A percentile compares a stretch with the other conserved stretches of the same genome.
phyloP scores from a whole-genome alignment of 92 coral and sea anemone species.

The Parazoanthus swiftii region DNA sequence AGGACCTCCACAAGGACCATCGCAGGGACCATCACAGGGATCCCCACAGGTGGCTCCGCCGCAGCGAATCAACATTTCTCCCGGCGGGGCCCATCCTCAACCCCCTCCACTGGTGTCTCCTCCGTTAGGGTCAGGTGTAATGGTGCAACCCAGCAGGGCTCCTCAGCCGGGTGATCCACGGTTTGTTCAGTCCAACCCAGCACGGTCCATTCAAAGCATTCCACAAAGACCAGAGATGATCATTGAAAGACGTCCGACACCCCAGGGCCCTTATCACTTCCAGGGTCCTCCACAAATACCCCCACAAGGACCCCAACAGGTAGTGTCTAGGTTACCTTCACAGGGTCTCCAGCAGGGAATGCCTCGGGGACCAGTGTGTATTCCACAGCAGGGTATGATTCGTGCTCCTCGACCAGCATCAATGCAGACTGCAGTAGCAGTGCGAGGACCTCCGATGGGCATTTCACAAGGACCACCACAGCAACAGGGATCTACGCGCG shows the following conservation, averaged over 20 bases:
- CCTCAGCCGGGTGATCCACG: slow-evolving; percentile 28
- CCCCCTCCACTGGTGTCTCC: slow-evolving; percentile 20
- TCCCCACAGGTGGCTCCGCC: slow-evolving; percentile 22
- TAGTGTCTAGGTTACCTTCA: neutral
- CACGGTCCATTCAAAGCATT: slow-evolving; percentile 1
- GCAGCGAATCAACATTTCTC: slow-evolving; percentile 13
- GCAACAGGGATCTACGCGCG: slow-evolving; percentile 23
- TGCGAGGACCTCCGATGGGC: slow-evolving; percentile 17
- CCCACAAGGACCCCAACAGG: slow-evolving; percentile 25
- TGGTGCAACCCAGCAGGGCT: slow-evolving; percentile 28
- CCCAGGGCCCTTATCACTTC: slow-evolving; percentile 29
- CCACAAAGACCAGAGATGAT: slow-evolving; percentile 32
- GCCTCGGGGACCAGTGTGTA: slow-evolving; percentile 12
- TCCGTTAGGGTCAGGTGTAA: neutral
- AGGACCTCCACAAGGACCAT: neutral
- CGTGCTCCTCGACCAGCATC: slow-evolving; percentile 21
- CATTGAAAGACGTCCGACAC: slow-evolving; percentile 19
- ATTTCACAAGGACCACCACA: slow-evolving; percentile 21
- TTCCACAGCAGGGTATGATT: slow-evolving; percentile 21
- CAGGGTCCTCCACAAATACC: slow-evolving; percentile 23
- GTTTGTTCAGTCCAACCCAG: slow-evolving; percentile 25
- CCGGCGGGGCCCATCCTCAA: slow-evolving; percentile 27
- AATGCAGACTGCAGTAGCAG: neutral
- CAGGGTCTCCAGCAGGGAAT: slow-evolving; percentile 4
- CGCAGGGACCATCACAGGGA: slow-evolving; percentile 16